Percentiles rank a stretch among this genome's conserved stretches.
phyloP scores from a whole-genome alignment of 2,113 vertebrate genomes.

The Gallinago undulata region DNA sequence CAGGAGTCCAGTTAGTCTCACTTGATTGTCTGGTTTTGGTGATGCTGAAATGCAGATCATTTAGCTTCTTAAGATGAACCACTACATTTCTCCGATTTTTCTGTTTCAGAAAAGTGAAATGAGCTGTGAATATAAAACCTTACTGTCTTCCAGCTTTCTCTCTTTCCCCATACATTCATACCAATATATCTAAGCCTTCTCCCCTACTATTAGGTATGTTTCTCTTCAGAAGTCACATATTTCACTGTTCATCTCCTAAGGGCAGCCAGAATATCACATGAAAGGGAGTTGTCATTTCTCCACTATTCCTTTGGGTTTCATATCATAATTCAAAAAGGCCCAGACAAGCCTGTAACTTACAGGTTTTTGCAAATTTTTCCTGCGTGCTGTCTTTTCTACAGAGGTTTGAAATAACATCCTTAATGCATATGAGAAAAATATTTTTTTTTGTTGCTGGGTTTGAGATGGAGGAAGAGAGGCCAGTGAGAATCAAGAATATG shows the following conservation, averaged over 20 bases:
- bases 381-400: not conserved
- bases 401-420: not conserved
- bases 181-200: not conserved
- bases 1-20: not conserved
- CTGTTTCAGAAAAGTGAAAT: not conserved
- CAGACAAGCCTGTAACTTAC: not conserved
- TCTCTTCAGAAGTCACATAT: conserved; percentile 7
- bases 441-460: not conserved
- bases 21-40: not conserved
- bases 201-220: not conserved
- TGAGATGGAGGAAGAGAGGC: not conserved
- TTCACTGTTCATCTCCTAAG: not conserved
- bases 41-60: not conserved
- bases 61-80: not conserved
- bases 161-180: not conserved
- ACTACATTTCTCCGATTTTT: not conserved
- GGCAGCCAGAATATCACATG: not conserved
- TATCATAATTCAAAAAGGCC: not conserved
- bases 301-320: not conserved
- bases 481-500: not conserved
- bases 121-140: not conserved
- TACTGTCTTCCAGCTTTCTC: not conserved
- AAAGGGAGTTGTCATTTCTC: not conserved
- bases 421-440: not conserved
- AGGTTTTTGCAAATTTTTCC: not conserved